These are phyloP conservation scores for Cephalopterus ornatus DNA, from an alignment of 2,113 vertebrate genomes.

Conservation along the genomic window DNA sequence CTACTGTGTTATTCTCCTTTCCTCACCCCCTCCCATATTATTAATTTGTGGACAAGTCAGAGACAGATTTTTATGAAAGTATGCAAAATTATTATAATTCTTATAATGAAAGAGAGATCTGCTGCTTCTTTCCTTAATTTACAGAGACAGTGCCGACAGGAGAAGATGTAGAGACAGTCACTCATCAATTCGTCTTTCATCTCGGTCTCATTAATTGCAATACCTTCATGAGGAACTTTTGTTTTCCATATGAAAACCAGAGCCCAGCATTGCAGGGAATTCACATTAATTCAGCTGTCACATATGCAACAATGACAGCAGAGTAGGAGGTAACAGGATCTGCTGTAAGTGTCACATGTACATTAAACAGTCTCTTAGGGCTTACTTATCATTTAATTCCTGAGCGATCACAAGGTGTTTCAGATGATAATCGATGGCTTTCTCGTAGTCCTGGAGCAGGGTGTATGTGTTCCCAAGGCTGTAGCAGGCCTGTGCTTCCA, in stretches of 20 bases:
- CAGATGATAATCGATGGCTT: slow-evolving; percentile 93
- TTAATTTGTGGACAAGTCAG: neutral
- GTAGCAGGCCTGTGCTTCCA: slow-evolving; percentile 96
- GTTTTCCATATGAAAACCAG: neutral
- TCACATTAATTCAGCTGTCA: neutral
- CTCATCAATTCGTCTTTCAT: neutral
- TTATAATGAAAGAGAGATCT: neutral
- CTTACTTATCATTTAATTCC: slow-evolving; percentile 89
- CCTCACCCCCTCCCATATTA: neutral
- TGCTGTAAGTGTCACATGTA: neutral
- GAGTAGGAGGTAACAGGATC: neutral
- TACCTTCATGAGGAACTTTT: neutral
- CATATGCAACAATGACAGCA: neutral
- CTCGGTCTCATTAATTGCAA: neutral
- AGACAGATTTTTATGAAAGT: neutral
- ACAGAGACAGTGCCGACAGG: neutral
- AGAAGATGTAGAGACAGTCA: neutral
- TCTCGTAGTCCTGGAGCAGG: slow-evolving; percentile 93
- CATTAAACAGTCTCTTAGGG: neutral
- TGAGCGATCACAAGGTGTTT: slow-evolving; percentile 95
- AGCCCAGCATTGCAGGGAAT: neutral
- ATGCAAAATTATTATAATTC: neutral
- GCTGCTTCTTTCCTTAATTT: neutral
- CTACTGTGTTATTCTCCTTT: neutral
- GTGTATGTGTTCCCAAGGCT: slow-evolving; percentile 96